These are phyloP conservation scores for Arremon brunneinucha DNA, from an alignment of 2,797 vertebrate genomes.

Conservation along the genomic window DNA sequence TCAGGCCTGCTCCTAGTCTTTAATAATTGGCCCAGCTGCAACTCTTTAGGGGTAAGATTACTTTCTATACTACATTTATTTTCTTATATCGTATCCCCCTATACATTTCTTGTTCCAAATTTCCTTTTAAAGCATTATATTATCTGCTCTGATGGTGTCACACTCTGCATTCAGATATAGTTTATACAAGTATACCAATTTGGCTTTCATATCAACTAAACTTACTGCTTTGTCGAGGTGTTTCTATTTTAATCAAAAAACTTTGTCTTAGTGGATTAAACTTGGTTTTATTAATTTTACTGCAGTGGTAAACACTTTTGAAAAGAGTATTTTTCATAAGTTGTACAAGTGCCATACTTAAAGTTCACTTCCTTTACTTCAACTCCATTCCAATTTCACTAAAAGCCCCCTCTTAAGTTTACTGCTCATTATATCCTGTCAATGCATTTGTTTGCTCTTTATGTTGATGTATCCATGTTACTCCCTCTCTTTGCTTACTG, in stretches of 20 bases:
- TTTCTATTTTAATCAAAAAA: not conserved
- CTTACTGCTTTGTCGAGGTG: not conserved
- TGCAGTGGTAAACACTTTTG: not conserved
- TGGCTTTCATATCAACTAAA: not conserved
- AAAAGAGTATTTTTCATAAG: not conserved
- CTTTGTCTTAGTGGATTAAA: not conserved
- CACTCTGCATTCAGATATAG: not conserved
- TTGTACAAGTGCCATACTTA: not conserved
- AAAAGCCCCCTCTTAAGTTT: not conserved
- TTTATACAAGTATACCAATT: not conserved
- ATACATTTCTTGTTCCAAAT: not conserved
- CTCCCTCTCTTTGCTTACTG: not conserved
- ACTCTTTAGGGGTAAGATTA: too few species aligned
- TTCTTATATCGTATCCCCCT: too few species aligned
- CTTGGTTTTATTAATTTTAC: not conserved
- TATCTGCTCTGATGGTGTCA: not conserved
- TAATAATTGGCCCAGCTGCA: too few species aligned
- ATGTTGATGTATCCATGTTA: not conserved
- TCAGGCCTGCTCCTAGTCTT: too few species aligned
- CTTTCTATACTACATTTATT: too few species aligned
- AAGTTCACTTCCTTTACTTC: not conserved
- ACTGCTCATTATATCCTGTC: not conserved
- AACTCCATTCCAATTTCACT: not conserved
- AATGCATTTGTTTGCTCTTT: not conserved
- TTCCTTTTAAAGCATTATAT: not conserved